Evolutionary conservation across 2,113 vertebrate genomes (phyloP), one percentile per base, ranked within the genome.

Genomic region (Pangasianodon gigas): DNA sequence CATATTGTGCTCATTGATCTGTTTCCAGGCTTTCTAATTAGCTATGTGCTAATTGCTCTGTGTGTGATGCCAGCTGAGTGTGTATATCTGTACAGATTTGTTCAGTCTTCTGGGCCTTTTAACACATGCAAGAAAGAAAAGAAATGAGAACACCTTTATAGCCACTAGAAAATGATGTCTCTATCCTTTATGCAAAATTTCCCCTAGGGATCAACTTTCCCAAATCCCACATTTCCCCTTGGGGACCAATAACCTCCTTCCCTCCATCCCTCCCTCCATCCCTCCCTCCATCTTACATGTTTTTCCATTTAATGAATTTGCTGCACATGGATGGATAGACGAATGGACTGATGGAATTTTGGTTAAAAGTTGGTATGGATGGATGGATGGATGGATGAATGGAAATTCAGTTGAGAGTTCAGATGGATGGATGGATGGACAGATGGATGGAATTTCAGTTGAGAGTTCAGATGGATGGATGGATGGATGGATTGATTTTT

Each of bases 21-120:
- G 18, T 67, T 65, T 83, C n/a, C 48, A 87, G 44, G 60, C 62
- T 88, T 11, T 58, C 29, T 83, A 58, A 58, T 82, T 54, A 21
- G 6, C 52, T 58, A 62, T 29, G 24, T 81, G 58, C 60, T 67
- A 65, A 88, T 67, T 54, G 58, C 75, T 65, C 10, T 26, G 8
- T n/a, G 54, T 37, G 37, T 4, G 44, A 79, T 58, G 41, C 51
- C 86, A 87, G 71, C 71, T 46, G 51, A 48, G 32, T 26, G 79
- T 74, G 65, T 56, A 37, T 52, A 32, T 32, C 6, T 18, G 32
- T 52, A 52, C 48, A 46, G 6, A 60, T 62, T 29, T 80, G 9
- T 51, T 54, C 41, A 65, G 69, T 85, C 4, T 21, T 67, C 26
- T 77, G 0, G 19, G 74, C 75, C 41, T 46, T 46, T 26, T 46